Percentiles rank a stretch among this genome's conserved stretches.
Evolutionary conservation across 2,113 vertebrate species (phyloP).

Genomic region (Nansenia antarctica): DNA sequence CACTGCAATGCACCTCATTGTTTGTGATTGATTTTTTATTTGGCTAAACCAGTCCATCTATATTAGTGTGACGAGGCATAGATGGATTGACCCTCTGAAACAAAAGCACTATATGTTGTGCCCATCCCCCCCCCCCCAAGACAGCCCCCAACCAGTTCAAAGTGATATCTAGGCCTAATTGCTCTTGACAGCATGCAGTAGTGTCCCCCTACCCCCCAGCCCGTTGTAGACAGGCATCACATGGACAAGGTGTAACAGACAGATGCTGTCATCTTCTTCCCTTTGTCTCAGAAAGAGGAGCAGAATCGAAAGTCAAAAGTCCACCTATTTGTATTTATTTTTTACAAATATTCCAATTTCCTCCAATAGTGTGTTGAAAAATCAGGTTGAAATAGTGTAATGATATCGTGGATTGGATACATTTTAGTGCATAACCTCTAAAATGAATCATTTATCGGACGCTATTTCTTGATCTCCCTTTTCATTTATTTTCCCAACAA

Average conservation of each 20-base stretch:
- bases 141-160: constrained; percentile 9
- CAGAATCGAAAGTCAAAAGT: too few relatives aligned
- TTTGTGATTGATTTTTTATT: constrained; percentile 3
- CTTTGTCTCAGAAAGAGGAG: neutral
- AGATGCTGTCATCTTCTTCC: constrained; percentile 5
- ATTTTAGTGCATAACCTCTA: too few relatives aligned
- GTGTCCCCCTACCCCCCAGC: too few relatives aligned
- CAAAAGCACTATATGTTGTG: neutral
- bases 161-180: constrained; percentile 23
- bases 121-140: constrained; percentile 7
- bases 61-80: neutral
- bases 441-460: too few relatives aligned
- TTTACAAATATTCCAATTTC: too few relatives aligned
- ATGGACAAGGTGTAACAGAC: constrained; percentile 5
- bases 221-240: neutral
- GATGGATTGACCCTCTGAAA: constrained; percentile 3
- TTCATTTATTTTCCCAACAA: neutral
- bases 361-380: too few relatives aligned
- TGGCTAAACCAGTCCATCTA: neutral
- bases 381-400: too few relatives aligned
- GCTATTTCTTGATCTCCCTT: neutral
- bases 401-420: too few relatives aligned
- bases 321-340: too few relatives aligned
- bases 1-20: neutral
- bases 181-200: constrained; percentile 1